Evolutionary conservation across 2,797 vertebrate species (phyloP), one percentile per base, ranked within the genome.

Genomic region (Dendrocincla tyrannina): DNA sequence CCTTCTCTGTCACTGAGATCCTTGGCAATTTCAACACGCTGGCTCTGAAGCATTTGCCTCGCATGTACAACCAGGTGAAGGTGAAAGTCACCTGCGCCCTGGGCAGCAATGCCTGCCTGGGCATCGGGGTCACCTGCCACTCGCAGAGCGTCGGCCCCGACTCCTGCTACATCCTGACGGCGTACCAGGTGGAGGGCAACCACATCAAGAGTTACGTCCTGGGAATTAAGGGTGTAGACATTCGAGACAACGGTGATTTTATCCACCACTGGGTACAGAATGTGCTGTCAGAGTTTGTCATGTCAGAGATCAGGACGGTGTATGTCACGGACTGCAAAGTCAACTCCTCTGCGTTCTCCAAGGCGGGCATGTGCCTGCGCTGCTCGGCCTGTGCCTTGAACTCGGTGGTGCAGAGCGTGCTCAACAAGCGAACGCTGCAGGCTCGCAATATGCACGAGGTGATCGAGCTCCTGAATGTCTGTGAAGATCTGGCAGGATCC

Each of bases 1-100:
- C 99, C 94, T 99, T 99, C 97, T 99, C 99, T 1, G 99, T 99
- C 95, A 99, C 99, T 0, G 99, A 99, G 47, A 98, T 99, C 89
- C 98, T 99, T 19, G 99, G 99, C 89, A 99, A 99, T 96, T 99
- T 99, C 98, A 99, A 99, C 97, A 98, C 99, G 0, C 98, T 99
- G 97, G 99, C 99, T 1, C 98, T 99, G 93, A 99, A 99, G 93
- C 99, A 99, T 96, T 98, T 99, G 95, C 99, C 99, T 4, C 99
- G 99, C 91, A 99, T 99, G 99, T 99, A 99, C 98, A 99, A 99
- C 98, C 99, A 99, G 96, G 99, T 99, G 93, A 99, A 99, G 96
- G 99, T 99, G 74, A 99, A 99, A 91, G 99, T 99, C 95, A 99
- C 99, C 3, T 99, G 99, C 1, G 99, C 99, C 32, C 98, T 99